These are phyloP conservation scores for Montipora capitata DNA, from an alignment of 92 coral and sea anemone species.

Conservation along the genomic window DNA sequence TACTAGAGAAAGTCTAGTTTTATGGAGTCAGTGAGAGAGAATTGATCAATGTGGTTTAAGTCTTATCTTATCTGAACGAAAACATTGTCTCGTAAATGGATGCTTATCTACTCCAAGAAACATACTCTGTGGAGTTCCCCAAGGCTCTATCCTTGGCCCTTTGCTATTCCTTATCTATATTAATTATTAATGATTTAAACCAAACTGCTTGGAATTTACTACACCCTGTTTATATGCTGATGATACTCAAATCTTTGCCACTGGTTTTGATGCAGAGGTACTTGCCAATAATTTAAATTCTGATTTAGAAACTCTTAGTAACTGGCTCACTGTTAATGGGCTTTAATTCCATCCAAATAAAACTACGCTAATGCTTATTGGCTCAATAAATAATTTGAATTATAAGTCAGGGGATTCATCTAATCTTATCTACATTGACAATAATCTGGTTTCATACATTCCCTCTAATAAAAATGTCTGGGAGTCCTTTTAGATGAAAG, in stretches of 20 bases:
- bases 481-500: too few relatives aligned
- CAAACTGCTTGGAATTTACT: background rate
- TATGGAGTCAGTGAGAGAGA: conserved; percentile 29
- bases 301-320: background rate
- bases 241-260: too few relatives aligned
- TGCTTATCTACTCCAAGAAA: background rate
- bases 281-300: background rate
- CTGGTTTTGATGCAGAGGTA: too few relatives aligned
- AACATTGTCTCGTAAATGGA: conserved; percentile 1
- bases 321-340: background rate
- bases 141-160: background rate
- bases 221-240: background rate
- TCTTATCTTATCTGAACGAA: conserved; percentile 22
- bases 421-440: too few relatives aligned
- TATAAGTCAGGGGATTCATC: too few relatives aligned
- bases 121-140: conserved; percentile 10
- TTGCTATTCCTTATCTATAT: too few relatives aligned
- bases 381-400: too few relatives aligned
- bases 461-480: too few relatives aligned
- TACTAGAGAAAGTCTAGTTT: conserved; percentile 22
- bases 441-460: too few relatives aligned
- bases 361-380: too few relatives aligned
- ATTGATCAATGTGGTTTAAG: conserved; percentile 24
- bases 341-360: too few relatives aligned
- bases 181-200: too few relatives aligned